Base-by-base conservation (phyloP, 2,113 vertebrate genomes). In the Chroicocephalus ridibundus region DNA sequence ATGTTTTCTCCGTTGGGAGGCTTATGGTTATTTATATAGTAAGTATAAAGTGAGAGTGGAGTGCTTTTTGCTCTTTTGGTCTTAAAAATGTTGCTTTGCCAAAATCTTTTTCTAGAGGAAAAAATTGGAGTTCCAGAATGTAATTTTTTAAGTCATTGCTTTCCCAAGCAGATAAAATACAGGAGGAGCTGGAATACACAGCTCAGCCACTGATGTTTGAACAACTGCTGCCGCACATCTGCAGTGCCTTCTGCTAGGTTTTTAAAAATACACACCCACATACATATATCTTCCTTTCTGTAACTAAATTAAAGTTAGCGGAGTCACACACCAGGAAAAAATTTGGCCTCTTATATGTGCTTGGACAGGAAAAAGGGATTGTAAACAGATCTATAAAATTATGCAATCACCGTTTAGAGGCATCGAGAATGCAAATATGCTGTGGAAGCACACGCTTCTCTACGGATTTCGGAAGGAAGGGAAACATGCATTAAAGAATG, bases 331-430 rank as follows among this genome's bases (percentile, higher is more conserved):
- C 34, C 55, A 82, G 19, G 34, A 80, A 83, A 70, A 82, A 91
- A 80, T 55, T 74, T 91, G 86, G 88, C 93, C 42, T 88, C n/a
- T 79, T 34, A 5, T 71, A 34, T 85, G 83, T 86, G 62, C 94
- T 96, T 75, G 91, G 88, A 58, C 49, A 84, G 93, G 82, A 88
- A 96, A 90, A 93, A 76, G 74, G 74, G 70, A 76, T 94, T 91
- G 91, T 97, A 95, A 93, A 78, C 86, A 81, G 70, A 64, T 87
- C 88, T 72, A 77, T 89, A 93, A 94, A 91, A 91, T 79, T 91
- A 66, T 34, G 86, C 96, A 95, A 32, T 87, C 77, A 54, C 85
- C 49, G 46, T 86, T 87, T 26, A 54, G 44, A 93, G 78, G 54
- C 71, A 76, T 20, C 51, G 61, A 64, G 83, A 96, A 95, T 89